These are phyloP conservation scores for Globia sparganii DNA, from an alignment of 2,888 invertebrate species.

Conservation along the genomic window DNA sequence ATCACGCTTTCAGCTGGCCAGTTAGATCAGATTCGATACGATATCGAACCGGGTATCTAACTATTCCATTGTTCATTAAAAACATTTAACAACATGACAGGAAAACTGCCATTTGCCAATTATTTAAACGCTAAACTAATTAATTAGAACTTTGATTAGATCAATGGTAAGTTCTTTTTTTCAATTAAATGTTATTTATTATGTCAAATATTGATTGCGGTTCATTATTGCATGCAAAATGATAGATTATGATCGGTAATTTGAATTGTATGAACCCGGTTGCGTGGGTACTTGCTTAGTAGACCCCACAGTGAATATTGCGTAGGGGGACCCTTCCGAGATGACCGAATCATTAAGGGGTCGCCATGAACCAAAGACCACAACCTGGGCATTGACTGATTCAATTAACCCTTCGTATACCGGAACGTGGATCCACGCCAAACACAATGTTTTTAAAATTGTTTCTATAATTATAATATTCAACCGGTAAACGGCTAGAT, in stretches of 20 bases:
- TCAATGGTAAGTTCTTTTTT: conserved; percentile 51
- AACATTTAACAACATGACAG: conserved; percentile 66
- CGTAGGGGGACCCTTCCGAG: conserved; percentile 44
- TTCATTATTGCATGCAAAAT: conserved; percentile 61
- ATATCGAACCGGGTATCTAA: conserved; percentile 55
- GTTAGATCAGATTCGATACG: conserved; percentile 54
- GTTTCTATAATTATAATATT: too few species aligned
- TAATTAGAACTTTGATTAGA: conserved; percentile 62
- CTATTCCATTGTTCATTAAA: conserved; percentile 61
- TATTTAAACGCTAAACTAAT: conserved; percentile 58
- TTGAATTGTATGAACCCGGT: conserved; percentile 58
- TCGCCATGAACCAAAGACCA: background rate
- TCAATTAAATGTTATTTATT: conserved; percentile 45
- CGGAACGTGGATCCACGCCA: background rate
- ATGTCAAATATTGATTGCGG: conserved; percentile 62
- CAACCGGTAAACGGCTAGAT: background rate
- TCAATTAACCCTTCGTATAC: background rate
- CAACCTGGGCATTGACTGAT: background rate
- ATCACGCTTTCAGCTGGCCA: conserved; percentile 69
- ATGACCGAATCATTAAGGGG: conserved; percentile 11
- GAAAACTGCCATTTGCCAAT: conserved; percentile 64
- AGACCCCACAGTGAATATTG: conserved; percentile 40
- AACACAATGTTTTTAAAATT: too few species aligned
- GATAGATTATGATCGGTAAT: conserved; percentile 62
- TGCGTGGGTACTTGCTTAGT: conserved; percentile 54